These are phyloP conservation scores for Adela reaumurella DNA, from an alignment of 2,888 invertebrate species.

Conservation along the genomic window DNA sequence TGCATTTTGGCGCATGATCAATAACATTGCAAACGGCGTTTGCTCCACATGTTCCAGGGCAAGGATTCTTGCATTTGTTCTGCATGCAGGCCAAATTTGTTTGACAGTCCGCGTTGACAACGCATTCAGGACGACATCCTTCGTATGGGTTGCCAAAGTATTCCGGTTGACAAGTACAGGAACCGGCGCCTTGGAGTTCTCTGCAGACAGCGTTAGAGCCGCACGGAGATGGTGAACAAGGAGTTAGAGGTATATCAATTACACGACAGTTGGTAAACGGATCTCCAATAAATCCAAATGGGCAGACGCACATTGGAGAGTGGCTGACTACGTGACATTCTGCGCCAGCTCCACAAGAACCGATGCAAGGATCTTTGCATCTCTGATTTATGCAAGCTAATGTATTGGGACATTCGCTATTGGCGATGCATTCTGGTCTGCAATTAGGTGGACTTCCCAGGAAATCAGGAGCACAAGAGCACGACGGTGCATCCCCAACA, in stretches of 20 bases:
- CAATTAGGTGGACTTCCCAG: slow-evolving; percentile 69
- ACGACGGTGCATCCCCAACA: slow-evolving; percentile 62
- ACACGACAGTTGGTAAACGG: slow-evolving; percentile 58
- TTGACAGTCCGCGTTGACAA: slow-evolving; percentile 69
- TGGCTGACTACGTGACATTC: slow-evolving; percentile 72
- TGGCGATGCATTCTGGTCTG: slow-evolving; percentile 69
- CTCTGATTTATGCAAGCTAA: slow-evolving; percentile 70
- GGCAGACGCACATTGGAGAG: slow-evolving; percentile 71
- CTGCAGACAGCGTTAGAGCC: slow-evolving; percentile 71
- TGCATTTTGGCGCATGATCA: slow-evolving; percentile 68
- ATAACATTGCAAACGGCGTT: slow-evolving; percentile 70
- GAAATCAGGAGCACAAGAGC: slow-evolving; percentile 67
- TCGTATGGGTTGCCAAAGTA: slow-evolving; percentile 75
- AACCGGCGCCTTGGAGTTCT: slow-evolving; percentile 64
- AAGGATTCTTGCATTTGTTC: slow-evolving; percentile 72
- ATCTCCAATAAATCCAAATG: slow-evolving; percentile 59
- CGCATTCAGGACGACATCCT: slow-evolving; percentile 73
- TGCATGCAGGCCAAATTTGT: slow-evolving; percentile 68
- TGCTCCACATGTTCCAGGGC: slow-evolving; percentile 69
- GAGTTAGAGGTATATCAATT: slow-evolving; percentile 47
- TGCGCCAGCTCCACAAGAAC: slow-evolving; percentile 69
- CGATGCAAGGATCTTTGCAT: slow-evolving; percentile 71
- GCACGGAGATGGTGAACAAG: slow-evolving; percentile 69
- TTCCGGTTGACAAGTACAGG: slow-evolving; percentile 65
- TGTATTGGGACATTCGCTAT: slow-evolving; percentile 67